Conservation (phyloP, 1,140 invertebrate genomes). For the Agraylea sexmaculata region DNA sequence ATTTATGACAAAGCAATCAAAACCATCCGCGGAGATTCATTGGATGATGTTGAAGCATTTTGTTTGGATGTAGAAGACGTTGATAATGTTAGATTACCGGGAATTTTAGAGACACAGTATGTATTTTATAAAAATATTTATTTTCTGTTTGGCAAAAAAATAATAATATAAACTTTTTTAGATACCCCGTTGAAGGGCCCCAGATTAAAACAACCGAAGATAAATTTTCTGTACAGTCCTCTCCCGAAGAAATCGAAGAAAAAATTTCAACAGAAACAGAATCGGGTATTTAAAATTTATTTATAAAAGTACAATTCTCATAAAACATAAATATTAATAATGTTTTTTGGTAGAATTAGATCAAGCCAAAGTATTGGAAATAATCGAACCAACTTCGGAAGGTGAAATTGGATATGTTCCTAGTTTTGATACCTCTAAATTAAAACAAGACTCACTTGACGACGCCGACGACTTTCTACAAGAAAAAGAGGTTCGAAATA, state of each 20-base stretch:
- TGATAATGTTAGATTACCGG: conserved; percentile 35
- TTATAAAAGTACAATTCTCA: not conserved
- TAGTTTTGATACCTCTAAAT: conserved; percentile 36
- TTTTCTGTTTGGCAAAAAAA: not conserved
- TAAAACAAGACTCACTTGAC: conserved; percentile 38
- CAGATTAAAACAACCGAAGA: conserved; percentile 4
- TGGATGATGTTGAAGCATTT: conserved; percentile 40
- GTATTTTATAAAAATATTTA: too few relatives aligned
- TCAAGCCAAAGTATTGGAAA: conserved; percentile 40
- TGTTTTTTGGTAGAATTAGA: conserved; percentile 32
- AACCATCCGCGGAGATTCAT: conserved; percentile 35
- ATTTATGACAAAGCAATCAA: conserved; percentile 21
- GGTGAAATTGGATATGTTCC: conserved; percentile 30
- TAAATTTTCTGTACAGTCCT: conserved; percentile 38
- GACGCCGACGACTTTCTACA: conserved; percentile 38
- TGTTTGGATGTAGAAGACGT: conserved; percentile 35
- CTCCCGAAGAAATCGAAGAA: conserved; percentile 40
- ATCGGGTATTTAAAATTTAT: conserved; percentile 27
- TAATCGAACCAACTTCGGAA: conserved; percentile 38
- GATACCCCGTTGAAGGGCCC: not conserved
- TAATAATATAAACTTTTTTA: not conserved
- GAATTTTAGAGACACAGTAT: conserved; percentile 37
- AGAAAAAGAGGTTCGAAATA: conserved; percentile 34
- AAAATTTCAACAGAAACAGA: conserved; percentile 41
- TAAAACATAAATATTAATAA: not conserved